Base-by-base conservation (phyloP, 1,140 invertebrate species). In the Dermatophagoides farinae region DNA sequence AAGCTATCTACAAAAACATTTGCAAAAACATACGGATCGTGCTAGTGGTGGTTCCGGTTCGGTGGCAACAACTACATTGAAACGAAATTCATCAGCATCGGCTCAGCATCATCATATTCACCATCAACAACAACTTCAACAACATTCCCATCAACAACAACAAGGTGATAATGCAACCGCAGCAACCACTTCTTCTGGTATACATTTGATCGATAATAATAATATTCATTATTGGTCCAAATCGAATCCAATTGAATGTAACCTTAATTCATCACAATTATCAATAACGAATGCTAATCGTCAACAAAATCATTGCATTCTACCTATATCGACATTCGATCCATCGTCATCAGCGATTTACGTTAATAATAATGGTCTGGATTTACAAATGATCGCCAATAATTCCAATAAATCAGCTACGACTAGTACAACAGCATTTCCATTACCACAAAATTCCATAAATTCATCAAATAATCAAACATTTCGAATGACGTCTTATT, bases 1-100 rank as follows among this genome's bases (percentile, higher is more conserved):
- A 75, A 97, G 93, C 16, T 98, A 98, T 73, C 77, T 99, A 67
- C 88, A 86, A 64, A 95, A 97, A 70, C 95, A 99, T 73, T 90
- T 98, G 88, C 88, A 95, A 70, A 98, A 98, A 70, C 93, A 99
- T 70, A 83, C 87, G 12, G 86, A 93, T 66, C 75, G 88, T 31
- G 8, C 2, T 31, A 31, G 31, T 31, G 8, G 31, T 31, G 8
- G 31, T 31, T 88, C 92, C 71, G 90, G 91, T 72, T 76, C 86
- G 68, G 84, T 85, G 37, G 83, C 85, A 1, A 20, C 31, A 31
- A 31, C 31, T 31, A 31, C n/a, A n/a, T n/a, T n/a, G n/a, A n/a
- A 31, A 31, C 31, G 31, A 31, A 31, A 31, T 40, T 31, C 47
- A 46, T 52, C 59, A 20, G n/a, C 25, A 39, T 43, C n/a, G 50